Evolutionary conservation across 2,888 invertebrate genomes (phyloP), one percentile per base, ranked within the genome.

Genomic region (Zaprionus lineosus): DNA sequence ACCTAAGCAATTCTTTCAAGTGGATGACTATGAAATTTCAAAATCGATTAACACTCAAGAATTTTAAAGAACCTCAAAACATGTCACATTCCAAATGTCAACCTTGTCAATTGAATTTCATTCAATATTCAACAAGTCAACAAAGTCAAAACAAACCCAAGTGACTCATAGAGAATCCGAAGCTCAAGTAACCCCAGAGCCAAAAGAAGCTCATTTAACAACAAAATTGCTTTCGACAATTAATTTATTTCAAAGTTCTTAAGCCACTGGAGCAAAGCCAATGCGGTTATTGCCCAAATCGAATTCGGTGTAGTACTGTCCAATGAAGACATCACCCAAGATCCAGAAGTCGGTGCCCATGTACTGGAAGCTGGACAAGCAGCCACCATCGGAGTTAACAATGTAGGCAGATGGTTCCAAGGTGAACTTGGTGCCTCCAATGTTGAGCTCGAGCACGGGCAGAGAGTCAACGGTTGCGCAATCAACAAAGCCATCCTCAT

Each of bases 281-380:
- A 98, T 92, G 55, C 96, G 93, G 85, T 94, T 92, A 87, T 96
- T 95, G 69, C 92, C 94, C 89, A 95, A 91, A 91, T 98, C 98
- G 91, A 98, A 98, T 91, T 97, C 96, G 0, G 98, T 97, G 92
- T 98, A 98, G 91, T 93, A 98, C 86, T 93, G 93, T 50, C 98
- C 97, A 89, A 98, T 96, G 91, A 98, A 98, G 73, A 98, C 96
- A 91, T 98, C 98, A 57, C 98, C 98, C 74, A 98, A 92, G 90
- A 98, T 98, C 98, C 98, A 99, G 83, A 98, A 92, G 11, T 82
- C 72, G n/a, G 66, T 79, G 97, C 94, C 91, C 98, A 98, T 87
- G 18, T 70, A 98, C 93, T 46, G 96, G 91, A 99, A 98, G 57
- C 98, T 98, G 75, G 96, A 96, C 82, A 98, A 91, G 87, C 99